Evolutionary conservation across 2,113 vertebrate genomes (phyloP).

Genomic region (Entomyzon cyanotis): DNA sequence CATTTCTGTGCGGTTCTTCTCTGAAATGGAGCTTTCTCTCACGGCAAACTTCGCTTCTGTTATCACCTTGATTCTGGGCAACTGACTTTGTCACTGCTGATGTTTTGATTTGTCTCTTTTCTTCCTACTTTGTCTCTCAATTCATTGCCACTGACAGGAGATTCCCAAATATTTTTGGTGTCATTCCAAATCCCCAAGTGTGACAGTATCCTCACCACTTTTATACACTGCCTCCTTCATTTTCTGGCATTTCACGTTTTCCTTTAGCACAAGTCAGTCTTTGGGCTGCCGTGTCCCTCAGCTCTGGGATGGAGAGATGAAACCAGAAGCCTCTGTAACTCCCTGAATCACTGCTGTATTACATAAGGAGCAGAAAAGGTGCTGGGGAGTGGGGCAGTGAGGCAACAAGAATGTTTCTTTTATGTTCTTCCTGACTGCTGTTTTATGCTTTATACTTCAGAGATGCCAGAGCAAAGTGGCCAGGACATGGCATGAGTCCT

Average conservation of each 20-base stretch:
- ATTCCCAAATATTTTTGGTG: not conserved
- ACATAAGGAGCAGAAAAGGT: not conserved
- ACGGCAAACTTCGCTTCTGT: not conserved
- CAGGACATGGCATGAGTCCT: not conserved
- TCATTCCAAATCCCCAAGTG: not conserved
- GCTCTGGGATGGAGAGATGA: not conserved
- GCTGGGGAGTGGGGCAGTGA: not conserved
- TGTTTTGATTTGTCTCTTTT: not conserved
- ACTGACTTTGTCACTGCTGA: not conserved
- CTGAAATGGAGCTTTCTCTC: not conserved
- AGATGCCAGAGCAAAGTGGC: not conserved
- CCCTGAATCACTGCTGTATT: not conserved
- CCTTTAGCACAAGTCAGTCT: not conserved
- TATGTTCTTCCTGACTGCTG: not conserved
- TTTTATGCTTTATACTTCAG: not conserved
- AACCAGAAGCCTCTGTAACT: not conserved
- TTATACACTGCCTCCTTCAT: not conserved
- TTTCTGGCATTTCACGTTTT: not conserved
- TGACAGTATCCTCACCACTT: not conserved
- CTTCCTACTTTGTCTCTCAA: not conserved
- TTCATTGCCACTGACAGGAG: not conserved
- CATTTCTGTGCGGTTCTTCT: not conserved
- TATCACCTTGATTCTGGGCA: not conserved
- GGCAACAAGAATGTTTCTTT: not conserved
- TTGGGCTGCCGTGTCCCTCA: not conserved